Evolutionary conservation across 2,113 vertebrate species (phyloP), one percentile per base, ranked within the genome.

Genomic region (Panurus biarmicus): DNA sequence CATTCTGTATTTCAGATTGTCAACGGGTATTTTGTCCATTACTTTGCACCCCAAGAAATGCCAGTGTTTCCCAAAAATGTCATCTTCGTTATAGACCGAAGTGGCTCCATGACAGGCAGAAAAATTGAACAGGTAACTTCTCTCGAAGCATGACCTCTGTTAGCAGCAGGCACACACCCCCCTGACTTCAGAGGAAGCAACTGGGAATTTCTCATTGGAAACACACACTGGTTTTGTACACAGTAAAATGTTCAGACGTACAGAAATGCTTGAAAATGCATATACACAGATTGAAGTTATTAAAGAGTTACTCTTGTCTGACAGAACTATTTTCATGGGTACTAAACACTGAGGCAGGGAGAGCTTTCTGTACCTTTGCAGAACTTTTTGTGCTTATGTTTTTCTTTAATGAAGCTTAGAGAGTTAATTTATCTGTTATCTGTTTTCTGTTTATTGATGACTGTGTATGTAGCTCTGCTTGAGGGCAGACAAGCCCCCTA

Each of bases 21-120:
- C 79, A 97, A 97, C 14, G 98, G 99, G 14, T 99, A 99, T 93
- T 99, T 99, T 88, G 98, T 99, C 66, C 99, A 99, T 97, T 98
- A 99, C 96, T 99, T 99, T 95, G 98, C 99, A 60, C 99, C 99
- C 1, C 89, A 47, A 17, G 90, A 95, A 85, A 97, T 99, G 87
- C 36, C 97, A 7, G 95, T 81, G 14, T 97, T 99, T 64, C 97
- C 99, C 45, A 99, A 99, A 97, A 99, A 99, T 29, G 97, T 99
- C 53, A 66, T 99, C 87, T 99, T 99, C 18, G 91, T 99, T 61
- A 99, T 99, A 51, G 99, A 99, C 80, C 97, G 79, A 56, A 99
- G 99, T 45, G 98, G 98, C 62, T 99, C 99, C 71, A 99, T 99
- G 99, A 2, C 4, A 0, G 98, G 98, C 80, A 97, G 47, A 56